Percentiles rank a stretch among this genome's conserved stretches.
Evolutionary conservation across 2,888 invertebrate species (phyloP).

Genomic region (Isotomurus palustris): DNA sequence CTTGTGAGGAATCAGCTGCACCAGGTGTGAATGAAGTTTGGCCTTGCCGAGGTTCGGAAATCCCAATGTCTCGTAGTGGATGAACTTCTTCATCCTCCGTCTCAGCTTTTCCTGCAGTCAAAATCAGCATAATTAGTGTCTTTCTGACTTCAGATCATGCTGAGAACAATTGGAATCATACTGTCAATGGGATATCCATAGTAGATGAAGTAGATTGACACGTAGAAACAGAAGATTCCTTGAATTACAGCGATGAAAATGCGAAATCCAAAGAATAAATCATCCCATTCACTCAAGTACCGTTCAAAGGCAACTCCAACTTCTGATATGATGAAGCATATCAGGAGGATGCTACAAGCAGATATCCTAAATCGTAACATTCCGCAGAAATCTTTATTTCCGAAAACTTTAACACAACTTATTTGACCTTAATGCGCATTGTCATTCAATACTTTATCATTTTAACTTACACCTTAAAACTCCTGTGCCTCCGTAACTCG

Average conservation of each 20-base stretch:
- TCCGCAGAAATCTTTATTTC: background rate
- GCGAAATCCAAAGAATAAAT: background rate
- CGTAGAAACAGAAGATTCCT: constrained; percentile 3
- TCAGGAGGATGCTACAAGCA: background rate
- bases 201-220: background rate
- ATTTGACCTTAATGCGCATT: background rate
- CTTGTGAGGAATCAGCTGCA: background rate
- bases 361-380: background rate
- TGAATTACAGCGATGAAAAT: background rate
- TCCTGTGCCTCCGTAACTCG: background rate
- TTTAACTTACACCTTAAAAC: background rate
- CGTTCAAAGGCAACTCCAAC: constrained; percentile 5
- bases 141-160: no score
- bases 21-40: no score
- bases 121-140: no score
- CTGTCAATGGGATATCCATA: constrained; percentile 2
- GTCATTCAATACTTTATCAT: no score
- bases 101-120: no score
- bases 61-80: background rate
- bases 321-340: background rate
- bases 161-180: background rate
- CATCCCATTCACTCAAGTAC: background rate
- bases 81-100: background rate
- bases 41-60: background rate
- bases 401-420: background rate